Percentiles rank a stretch among this genome's conserved stretches.
Evolutionary conservation across 1,140 invertebrate species (phyloP).

Genomic region (Hydropsyche tenuis): DNA sequence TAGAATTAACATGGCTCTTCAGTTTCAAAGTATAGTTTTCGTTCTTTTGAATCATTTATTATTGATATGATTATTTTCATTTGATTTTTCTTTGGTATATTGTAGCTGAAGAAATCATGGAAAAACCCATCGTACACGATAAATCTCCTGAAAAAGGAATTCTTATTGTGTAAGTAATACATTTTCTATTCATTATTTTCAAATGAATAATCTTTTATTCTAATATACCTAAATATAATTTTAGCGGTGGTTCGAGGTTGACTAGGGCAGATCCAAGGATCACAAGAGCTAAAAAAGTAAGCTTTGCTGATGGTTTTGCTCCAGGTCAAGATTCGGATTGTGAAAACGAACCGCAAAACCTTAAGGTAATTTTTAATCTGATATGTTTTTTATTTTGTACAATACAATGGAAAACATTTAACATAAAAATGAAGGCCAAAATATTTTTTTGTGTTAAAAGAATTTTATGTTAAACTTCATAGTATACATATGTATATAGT

Average conservation of each 20-base stretch:
- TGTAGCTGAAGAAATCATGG: background rate
- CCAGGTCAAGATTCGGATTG: conserved; percentile 62
- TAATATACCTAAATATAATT: background rate
- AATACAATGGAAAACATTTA: too few relatives aligned
- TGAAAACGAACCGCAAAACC: conserved; percentile 54
- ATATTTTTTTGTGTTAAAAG: too few relatives aligned
- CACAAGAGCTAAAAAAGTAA: conserved; percentile 54
- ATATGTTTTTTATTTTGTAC: conserved; percentile 15
- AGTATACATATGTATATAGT: too few relatives aligned
- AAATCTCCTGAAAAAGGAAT: conserved; percentile 46
- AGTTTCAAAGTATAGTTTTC: conserved; percentile 35
- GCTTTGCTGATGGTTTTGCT: conserved; percentile 61
- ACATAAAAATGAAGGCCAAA: too few relatives aligned
- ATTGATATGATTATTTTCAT: background rate
- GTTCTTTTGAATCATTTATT: background rate
- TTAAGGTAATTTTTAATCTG: background rate
- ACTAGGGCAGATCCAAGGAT: conserved; percentile 39
- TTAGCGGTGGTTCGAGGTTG: conserved; percentile 34
- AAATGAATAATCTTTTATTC: background rate
- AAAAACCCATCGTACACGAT: background rate
- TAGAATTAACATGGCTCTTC: conserved; percentile 46
- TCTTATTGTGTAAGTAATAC: conserved; percentile 45
- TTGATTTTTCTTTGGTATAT: conserved; percentile 5
- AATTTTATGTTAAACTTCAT: too few relatives aligned
- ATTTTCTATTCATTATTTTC: conserved; percentile 4